Evolutionary conservation across 2,113 vertebrate genomes (phyloP), one percentile per base, ranked within the genome.

Genomic region (Urocitellus parryii): DNA sequence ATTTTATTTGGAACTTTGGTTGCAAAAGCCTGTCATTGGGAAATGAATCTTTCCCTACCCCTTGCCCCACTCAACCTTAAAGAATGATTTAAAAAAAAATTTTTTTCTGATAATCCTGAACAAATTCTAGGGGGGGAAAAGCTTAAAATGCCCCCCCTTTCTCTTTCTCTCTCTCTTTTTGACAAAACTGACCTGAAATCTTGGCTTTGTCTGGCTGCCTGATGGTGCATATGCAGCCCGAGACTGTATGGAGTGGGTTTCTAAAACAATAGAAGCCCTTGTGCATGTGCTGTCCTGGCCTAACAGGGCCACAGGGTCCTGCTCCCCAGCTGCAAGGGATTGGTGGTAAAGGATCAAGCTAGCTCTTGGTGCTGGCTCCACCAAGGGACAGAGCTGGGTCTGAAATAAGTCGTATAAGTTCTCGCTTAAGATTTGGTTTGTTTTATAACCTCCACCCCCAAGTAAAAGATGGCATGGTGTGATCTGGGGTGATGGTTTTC

Each of bases 281-380:
- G 22, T 22, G 22, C 4, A 4, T 1, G 0, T 25, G 34, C 45
- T 34, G 0, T 2, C 2, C 1, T 1, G 7, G 81, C 45, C 17
- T 11, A 16, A 5, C 5, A 7, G 70, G 42, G 27, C 24, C 20
- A 3, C 39, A 0, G 1, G 0, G 2, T 20, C 51, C 37, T 42
- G 25, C 73, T 32, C 16, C 2, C 8, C 9, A 58, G 9, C 39
- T 39, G 2, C n/a, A 10, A 78, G 72, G 16, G 42, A 13, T 61
- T 27, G 12, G 13, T 34, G 13, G 34, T 16, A 53, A 68, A 65
- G 45, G 67, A 7, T n/a, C 3, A 70, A 22, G 32, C 58, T 45
- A 68, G n/a, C 39, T 87, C 24, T 58, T 25, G 27, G 48, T 45
- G 10, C 29, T 34, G 20, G 2, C 42, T 78, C 51, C 37, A 48